Evolutionary conservation across 2,888 invertebrate genomes (phyloP).

Genomic region (Tiphia femorata): DNA sequence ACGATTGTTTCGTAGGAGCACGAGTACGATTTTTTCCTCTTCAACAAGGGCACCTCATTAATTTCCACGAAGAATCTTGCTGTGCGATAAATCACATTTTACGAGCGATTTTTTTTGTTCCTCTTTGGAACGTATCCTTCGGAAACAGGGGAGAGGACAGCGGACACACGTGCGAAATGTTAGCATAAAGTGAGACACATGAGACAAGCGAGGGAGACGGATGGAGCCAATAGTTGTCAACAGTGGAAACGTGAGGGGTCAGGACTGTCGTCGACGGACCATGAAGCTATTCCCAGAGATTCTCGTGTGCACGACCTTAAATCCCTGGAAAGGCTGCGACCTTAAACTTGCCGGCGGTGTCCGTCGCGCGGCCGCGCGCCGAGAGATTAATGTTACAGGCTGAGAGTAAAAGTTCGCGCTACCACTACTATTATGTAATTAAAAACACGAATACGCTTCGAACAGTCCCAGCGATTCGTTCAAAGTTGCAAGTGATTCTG

Average conservation of each 20-base stretch:
- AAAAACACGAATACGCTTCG: no score
- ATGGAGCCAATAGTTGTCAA: conserved; percentile 52
- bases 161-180: conserved; percentile 28
- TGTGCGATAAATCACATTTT: not conserved
- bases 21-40: no score
- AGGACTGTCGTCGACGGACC: conserved; percentile 9
- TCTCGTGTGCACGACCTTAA: conserved; percentile 20
- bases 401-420: no score
- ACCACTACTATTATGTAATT: no score
- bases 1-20: no score
- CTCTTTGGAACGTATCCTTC: not conserved
- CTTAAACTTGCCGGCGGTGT: conserved; percentile 14
- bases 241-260: conserved; percentile 28
- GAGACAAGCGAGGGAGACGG: conserved; percentile 42
- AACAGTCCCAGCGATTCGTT: no score
- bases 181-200: conserved; percentile 40
- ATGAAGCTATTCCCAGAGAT: conserved; percentile 13
- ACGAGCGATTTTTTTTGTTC: not conserved
- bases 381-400: no score
- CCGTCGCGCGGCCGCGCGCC: no score
- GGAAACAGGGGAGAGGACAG: not conserved
- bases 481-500: no score
- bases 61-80: no score
- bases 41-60: no score
- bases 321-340: conserved; percentile 8